Evolutionary conservation across 2,888 invertebrate species (phyloP), one percentile per base, ranked within the genome.

Genomic region (Scaptomyza tumidula): DNA sequence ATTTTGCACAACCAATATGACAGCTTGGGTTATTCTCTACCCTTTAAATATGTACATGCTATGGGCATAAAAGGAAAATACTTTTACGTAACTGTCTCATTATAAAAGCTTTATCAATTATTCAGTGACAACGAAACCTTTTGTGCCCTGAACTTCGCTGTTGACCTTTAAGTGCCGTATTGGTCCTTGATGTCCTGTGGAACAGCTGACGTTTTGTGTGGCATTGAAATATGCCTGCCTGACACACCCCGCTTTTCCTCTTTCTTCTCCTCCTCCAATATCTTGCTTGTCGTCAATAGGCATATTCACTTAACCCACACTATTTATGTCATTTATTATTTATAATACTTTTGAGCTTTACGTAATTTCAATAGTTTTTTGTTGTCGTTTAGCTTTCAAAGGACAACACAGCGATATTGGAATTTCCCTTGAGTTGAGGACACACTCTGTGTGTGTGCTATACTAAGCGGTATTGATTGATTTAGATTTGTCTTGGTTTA

Each of bases 61-160:
- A 11, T 19, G 19, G 7, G 9, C 24, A 14, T 45, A 1, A 6
- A 16, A 10, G n/a, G 19, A 27, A 24, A 27, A 27, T 39, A 31
- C 16, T 16, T 31, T 43, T 49, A 59, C 45, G 14, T 53, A 58
- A 45, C 61, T 50, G 61, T 61, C 63, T 66, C 61, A 41, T 41
- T 70, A 74, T 79, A 61, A 61, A 83, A 83, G 75, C 53, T 75
- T 68, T 65, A 82, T 83, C 86, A 83, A 83, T 83, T 83, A 83
- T 83, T 84, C 64, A 86, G 66, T 63, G 69, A 66, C 72, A 72
- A 46, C 37, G 46, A 46, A 70, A 80, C 77, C 69, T 69, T 41
- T 41, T 41, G 16, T 73, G 50, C 86, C 88, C 75, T 83, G 88
- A 84, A 86, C 88, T 86, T 80, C 52, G 50, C 46, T 64, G 33